Conservation (phyloP, 2,888 invertebrate species). For the Cephus pulcher region DNA sequence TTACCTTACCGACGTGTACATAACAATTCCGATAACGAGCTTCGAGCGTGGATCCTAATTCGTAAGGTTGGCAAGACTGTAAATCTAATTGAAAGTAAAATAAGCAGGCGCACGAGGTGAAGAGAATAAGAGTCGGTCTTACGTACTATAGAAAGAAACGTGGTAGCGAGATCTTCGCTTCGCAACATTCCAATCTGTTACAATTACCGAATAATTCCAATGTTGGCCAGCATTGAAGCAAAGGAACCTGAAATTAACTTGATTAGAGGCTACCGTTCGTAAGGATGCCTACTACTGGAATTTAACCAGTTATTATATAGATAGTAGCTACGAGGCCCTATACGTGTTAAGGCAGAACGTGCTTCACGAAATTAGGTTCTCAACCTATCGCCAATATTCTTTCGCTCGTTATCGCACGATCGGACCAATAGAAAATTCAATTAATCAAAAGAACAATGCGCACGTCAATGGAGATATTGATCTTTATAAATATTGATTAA, state of each 20-base stretch:
- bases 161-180: neutral
- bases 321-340: slow-evolving; percentile 37
- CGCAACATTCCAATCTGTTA: slow-evolving; percentile 63
- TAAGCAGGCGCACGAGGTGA: neutral
- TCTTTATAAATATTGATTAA: neutral
- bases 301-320: slow-evolving; percentile 65
- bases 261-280: slow-evolving; percentile 67
- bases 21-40: neutral
- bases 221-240: slow-evolving; percentile 55
- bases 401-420: neutral
- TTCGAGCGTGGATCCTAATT: neutral
- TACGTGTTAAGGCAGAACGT: slow-evolving; percentile 39
- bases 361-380: slow-evolving; percentile 43
- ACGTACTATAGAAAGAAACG: neutral
- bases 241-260: slow-evolving; percentile 64
- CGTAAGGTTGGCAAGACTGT: neutral
- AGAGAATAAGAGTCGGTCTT: neutral
- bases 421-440: neutral
- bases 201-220: slow-evolving; percentile 65
- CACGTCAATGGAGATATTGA: neutral
- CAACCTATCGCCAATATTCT: slow-evolving; percentile 22
- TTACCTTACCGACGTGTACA: neutral
- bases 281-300: slow-evolving; percentile 65
- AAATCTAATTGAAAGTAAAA: slow-evolving; percentile 14
- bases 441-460: neutral